A percentile compares a stretch with the other conserved stretches of the same genome.
These are phyloP conservation scores for Cataglyphis albicans DNA, from an alignment of 2,888 invertebrate species.

Conservation along the genomic window DNA sequence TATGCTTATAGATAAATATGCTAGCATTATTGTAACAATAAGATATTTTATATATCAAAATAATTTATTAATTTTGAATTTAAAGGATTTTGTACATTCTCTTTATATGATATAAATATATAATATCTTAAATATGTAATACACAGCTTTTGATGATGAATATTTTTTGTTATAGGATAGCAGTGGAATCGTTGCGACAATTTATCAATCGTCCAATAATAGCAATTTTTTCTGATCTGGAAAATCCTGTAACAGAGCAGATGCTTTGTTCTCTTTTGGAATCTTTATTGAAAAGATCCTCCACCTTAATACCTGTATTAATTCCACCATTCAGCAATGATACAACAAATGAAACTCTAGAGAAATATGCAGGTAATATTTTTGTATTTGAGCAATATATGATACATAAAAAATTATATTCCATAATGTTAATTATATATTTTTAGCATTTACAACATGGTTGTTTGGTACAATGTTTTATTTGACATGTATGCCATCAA, in stretches of 20 bases:
- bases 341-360: constrained; percentile 68
- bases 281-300: constrained; percentile 83
- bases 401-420: neutral
- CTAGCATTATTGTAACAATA: neutral
- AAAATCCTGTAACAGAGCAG: constrained; percentile 88
- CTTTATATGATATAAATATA: neutral
- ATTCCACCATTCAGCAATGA: constrained; percentile 76
- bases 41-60: neutral
- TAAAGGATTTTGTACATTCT: neutral
- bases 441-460: constrained; percentile 89
- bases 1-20: neutral
- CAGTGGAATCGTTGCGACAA: constrained; percentile 87
- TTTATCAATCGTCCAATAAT: constrained; percentile 89
- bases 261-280: constrained; percentile 88
- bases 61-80: neutral
- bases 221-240: constrained; percentile 88
- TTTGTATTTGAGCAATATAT: constrained; percentile 4
- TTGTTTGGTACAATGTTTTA: constrained; percentile 90
- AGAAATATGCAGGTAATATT: constrained; percentile 76
- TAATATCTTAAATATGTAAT: too few species aligned
- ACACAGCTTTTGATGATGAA: neutral
- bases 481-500: constrained; percentile 87
- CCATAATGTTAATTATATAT: constrained; percentile 8
- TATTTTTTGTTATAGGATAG: constrained; percentile 16
- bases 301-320: constrained; percentile 79